Base-by-base conservation (phyloP, 2,113 vertebrate species). In the Pedetes capensis region DNA sequence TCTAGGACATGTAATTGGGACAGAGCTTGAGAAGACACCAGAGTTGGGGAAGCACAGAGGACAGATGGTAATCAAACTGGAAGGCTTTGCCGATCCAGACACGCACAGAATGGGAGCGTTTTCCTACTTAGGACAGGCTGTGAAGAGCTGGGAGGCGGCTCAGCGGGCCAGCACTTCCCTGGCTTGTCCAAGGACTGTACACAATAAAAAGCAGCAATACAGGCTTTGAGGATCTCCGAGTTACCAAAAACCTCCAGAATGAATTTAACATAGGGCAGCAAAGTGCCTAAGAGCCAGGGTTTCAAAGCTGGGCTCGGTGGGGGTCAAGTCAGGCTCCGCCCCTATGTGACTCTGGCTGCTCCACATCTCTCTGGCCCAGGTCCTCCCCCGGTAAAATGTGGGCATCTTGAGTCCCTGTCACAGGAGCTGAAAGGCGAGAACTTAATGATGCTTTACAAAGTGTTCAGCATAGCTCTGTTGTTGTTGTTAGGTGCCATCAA, bases 1-100 rank as follows among this genome's bases (percentile, higher is more conserved):
- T 95, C 90, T 89, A 86, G 90, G 74, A 49, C 79, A 51, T 18
- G 22, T 55, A 55, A 91, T 2, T 74, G 63, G 94, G 90, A 74
- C 93, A 74, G 63, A 59, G 87, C 75, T 74, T n/a, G 34, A 55
- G 49, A 66, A 47, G 69, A 55, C 47, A 64, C 13, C 53, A 27
- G 57, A 20, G 64, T 51, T 27, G 64, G 23, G 51, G n/a, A 10
- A 75, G 71, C 53, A n/a, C 55, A 32, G 74, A 69, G 29, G 42
- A 49, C 49, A 64, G 83, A 16, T 29, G 29, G n/a, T 12, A 39
- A 42, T 13, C 37, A n/a, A 71, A 79, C 85, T 27, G 0, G 8
- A 89, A 68, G 34, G 3, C 16, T 74, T 53, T 57, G 68, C 55
- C 27, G 66, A 55, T 25, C 37, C 55, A 42, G 85, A 83, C 68